Percentiles rank a stretch among this genome's conserved stretches.
Evolutionary conservation across 2,797 vertebrate genomes (phyloP).

Genomic region (Nannoperca australis): DNA sequence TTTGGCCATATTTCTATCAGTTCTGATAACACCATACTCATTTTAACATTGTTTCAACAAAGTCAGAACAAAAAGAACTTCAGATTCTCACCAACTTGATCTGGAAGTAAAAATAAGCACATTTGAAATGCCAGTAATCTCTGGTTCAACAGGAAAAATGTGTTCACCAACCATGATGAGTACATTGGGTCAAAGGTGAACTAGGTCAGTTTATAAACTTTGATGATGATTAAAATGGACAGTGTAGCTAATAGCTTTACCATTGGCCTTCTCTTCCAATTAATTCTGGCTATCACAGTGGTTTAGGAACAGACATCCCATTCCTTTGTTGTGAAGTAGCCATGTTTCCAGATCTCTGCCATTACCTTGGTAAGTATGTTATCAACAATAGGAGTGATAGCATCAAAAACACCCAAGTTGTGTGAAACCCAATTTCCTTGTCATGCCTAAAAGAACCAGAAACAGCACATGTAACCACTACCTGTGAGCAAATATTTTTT

Average conservation of each 20-base stretch:
- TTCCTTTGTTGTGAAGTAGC: not conserved
- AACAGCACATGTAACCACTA: not conserved
- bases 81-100: not conserved
- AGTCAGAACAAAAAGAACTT: not conserved
- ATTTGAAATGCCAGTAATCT: slow-evolving; percentile 1
- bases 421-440: not conserved
- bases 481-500: slow-evolving; percentile 8
- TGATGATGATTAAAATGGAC: not conserved
- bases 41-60: not conserved
- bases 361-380: not conserved
- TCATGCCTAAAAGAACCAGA: not conserved
- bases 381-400: not conserved
- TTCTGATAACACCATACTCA: too few species aligned
- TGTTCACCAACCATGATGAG: not conserved
- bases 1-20: not conserved
- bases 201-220: not conserved
- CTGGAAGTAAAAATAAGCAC: not conserved
- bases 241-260: not conserved
- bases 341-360: not conserved
- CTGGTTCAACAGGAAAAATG: not conserved
- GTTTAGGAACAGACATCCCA: not conserved
- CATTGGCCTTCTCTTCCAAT: not conserved
- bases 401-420: not conserved
- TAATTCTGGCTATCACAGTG: not conserved
- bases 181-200: not conserved